Base-by-base conservation (phyloP, 2,797 vertebrate genomes). In the Craterocephalus amniculus region DNA sequence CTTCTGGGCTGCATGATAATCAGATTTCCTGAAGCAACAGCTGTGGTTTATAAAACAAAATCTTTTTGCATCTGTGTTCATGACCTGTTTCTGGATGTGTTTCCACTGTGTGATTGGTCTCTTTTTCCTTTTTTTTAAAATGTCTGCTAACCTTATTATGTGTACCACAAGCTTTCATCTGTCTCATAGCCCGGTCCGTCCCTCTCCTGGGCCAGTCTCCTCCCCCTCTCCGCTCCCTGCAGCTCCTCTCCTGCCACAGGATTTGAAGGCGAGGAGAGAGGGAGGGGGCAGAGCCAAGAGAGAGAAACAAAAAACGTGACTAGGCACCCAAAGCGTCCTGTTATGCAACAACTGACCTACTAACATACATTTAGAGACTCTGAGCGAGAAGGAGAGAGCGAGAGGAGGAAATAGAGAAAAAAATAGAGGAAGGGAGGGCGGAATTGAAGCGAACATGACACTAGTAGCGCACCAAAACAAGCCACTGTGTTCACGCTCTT, bases 311-410 rank as follows among this genome's bases (percentile, higher is more conserved):
- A 92, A 93, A 94, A 94, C 93, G 93, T 94, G 93, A 94, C 93
- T 85, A 92, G 93, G 93, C 93, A 94, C 88, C 90, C 91, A 90
- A 92, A 94, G 94, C 91, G 87, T 88, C 90, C 86, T 93, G 93
- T 95, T 95, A 95, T 94, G 94, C 94, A 95, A 95, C 94, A 88
- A 87, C 93, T 95, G 94, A 95, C 94, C 94, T 93, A 95, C 94
- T 95, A 95, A 95, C 94, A 95, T 93, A 95, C 92, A 94, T 95
- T 93, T 91, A 81, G 90, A 92, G 87, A 80, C 77, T 64, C 70
- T 0, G 79, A 73, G 88, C 72, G 87, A 66, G 80, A 75, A 70
- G 62, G 70, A 69, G 58, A 63, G 72, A 64, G 54, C 26, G 60
- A 63, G 63, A 57, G 40, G 58, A 72, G 65, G 62, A 75, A 59